phyloP scores from a whole-genome alignment of 2,888 invertebrate genomes.

The Napeogenes inachia region DNA sequence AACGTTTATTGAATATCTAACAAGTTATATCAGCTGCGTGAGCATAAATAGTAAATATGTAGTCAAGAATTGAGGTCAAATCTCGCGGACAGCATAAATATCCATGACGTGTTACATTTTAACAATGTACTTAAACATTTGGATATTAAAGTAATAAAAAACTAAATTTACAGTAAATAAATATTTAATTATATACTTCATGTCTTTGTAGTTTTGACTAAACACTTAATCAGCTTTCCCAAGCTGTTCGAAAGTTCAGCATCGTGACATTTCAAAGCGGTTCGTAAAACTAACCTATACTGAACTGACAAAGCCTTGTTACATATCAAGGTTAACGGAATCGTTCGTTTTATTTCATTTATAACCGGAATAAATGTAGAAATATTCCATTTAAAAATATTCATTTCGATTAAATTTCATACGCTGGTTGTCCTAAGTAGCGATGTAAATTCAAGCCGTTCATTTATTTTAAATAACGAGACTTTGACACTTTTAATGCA shows the following conservation, averaged over 20 bases:
- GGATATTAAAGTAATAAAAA: not conserved
- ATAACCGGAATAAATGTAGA: slow-evolving; percentile 17
- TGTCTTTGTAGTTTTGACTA: not conserved
- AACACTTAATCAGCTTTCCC: slow-evolving; percentile 9
- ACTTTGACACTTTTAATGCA: slow-evolving; percentile 17
- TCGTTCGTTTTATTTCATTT: slow-evolving; percentile 44
- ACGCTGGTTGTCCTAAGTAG: slow-evolving; percentile 4
- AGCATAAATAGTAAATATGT: slow-evolving; percentile 56
- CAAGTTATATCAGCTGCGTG: slow-evolving; percentile 45
- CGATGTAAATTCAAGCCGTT: slow-evolving; percentile 15
- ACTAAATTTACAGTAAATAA: not conserved
- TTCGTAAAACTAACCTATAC: slow-evolving; percentile 26
- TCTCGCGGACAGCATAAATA: slow-evolving; percentile 54
- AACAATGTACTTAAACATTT: slow-evolving; percentile 18
- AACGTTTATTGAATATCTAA: slow-evolving; percentile 44
- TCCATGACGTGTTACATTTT: slow-evolving; percentile 44
- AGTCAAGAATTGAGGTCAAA: slow-evolving; percentile 64
- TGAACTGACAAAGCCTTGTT: slow-evolving; percentile 29
- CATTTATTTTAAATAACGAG: slow-evolving; percentile 16
- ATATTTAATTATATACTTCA: too few species aligned
- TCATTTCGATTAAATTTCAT: slow-evolving; percentile 5
- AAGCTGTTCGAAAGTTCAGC: slow-evolving; percentile 7
- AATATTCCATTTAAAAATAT: slow-evolving; percentile 14
- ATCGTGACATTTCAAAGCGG: slow-evolving; percentile 29
- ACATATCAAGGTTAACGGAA: slow-evolving; percentile 41